phyloP scores from a whole-genome alignment of 92 coral and sea anemone species.

The Paramuricea clavata region DNA sequence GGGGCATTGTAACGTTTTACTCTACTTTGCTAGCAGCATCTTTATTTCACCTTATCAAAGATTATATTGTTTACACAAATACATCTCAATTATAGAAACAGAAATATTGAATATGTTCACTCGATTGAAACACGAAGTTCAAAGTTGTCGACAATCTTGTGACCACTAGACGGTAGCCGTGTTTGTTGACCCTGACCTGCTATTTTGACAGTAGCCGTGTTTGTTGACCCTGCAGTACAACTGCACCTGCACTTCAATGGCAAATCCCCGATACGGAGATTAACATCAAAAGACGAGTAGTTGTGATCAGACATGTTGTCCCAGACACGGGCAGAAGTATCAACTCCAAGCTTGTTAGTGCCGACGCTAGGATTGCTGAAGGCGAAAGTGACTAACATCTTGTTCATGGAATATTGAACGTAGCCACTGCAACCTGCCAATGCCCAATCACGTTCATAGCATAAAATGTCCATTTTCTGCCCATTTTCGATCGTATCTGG shows the following conservation, averaged over 20 bases:
- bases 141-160: too few species aligned
- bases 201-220: constrained; percentile 34
- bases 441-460: constrained; percentile 61
- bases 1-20: too few species aligned
- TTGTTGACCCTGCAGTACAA: constrained; percentile 59
- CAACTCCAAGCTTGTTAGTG: constrained; percentile 65
- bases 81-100: too few species aligned
- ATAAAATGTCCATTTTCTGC: constrained; percentile 21
- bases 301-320: constrained; percentile 45
- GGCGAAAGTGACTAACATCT: constrained; percentile 56
- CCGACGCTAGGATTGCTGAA: constrained; percentile 66
- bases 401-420: constrained; percentile 59
- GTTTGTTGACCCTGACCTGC: too few species aligned
- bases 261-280: not conserved
- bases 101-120: too few species aligned
- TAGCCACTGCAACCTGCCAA: constrained; percentile 66
- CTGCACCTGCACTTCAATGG: constrained; percentile 25
- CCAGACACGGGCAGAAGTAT: constrained; percentile 61
- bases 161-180: too few species aligned
- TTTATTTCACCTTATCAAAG: too few species aligned
- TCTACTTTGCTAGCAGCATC: too few species aligned
- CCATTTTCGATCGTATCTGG: constrained; percentile 41
- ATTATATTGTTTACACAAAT: too few species aligned
- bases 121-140: too few species aligned
- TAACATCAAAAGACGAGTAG: constrained; percentile 32